Conservation (phyloP, 2,113 vertebrate species). For the Scomber scombrus region DNA sequence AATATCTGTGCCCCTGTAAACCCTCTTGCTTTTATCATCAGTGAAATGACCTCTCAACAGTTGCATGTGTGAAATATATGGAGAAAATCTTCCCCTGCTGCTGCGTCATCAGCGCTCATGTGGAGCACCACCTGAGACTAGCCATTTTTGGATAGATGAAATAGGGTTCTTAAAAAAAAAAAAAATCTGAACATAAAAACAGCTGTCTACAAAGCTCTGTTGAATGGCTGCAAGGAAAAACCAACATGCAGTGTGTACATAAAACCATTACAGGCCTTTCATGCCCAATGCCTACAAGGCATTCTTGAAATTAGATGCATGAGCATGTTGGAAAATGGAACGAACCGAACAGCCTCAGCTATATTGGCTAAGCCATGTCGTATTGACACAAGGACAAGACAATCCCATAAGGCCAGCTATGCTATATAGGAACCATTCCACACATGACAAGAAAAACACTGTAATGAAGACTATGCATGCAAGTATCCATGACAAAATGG, state of each 20-base stretch:
- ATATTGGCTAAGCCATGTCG: conserved; percentile 34
- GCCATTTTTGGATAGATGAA: conserved; percentile 22
- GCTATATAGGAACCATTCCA: conserved; percentile 22
- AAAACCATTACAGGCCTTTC: conserved; percentile 68
- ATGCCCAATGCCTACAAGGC: conserved; percentile 60
- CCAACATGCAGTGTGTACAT: conserved; percentile 55
- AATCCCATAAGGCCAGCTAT: conserved; percentile 33
- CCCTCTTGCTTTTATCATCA: conserved; percentile 34
- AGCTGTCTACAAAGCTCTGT: conserved; percentile 51
- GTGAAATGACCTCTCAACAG: conserved; percentile 39
- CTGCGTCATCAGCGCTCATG: conserved; percentile 37
- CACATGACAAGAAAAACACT: conserved; percentile 25
- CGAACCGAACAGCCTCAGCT: conserved; percentile 39
- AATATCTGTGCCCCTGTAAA: conserved; percentile 4
- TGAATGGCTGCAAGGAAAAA: conserved; percentile 64
- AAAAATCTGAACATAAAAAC: conserved; percentile 59
- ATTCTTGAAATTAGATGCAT: conserved; percentile 67
- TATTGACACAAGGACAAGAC: conserved; percentile 50
- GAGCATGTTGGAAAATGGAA: conserved; percentile 38
- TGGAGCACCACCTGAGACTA: conserved; percentile 59
- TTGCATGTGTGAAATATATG: conserved; percentile 44
- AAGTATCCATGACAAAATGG: conserved; percentile 62
- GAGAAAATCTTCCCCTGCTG: conserved; percentile 25
- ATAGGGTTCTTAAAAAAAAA: conserved; percentile 33
- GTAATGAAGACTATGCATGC: conserved; percentile 30